These are phyloP conservation scores for Cecropterus lyciades DNA, from an alignment of 1,140 invertebrate species.

Conservation along the genomic window DNA sequence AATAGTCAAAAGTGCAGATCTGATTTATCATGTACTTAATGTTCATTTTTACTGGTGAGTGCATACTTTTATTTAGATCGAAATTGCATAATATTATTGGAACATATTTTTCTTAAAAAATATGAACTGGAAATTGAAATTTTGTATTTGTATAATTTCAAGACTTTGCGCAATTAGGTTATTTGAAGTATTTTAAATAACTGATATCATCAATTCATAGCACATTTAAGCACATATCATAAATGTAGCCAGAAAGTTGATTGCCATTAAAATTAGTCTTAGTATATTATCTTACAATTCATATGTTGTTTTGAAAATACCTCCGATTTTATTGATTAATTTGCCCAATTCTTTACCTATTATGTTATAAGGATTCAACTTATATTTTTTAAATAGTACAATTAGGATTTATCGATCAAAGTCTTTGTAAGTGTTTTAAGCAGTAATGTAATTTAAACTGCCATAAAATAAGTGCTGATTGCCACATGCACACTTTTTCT, in stretches of 20 bases:
- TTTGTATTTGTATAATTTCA: too few relatives aligned
- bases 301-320: constrained; percentile 1
- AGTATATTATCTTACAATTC: constrained; percentile 13
- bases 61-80: not conserved
- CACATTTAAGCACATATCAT: constrained; percentile 33
- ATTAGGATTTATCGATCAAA: constrained; percentile 27
- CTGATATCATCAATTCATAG: constrained; percentile 6
- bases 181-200: not conserved
- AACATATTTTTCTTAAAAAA: not conserved
- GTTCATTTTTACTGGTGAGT: constrained; percentile 3
- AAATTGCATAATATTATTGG: constrained; percentile 1
- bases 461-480: constrained; percentile 34
- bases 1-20: constrained; percentile 10
- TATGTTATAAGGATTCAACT: constrained; percentile 2
- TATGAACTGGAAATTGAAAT: not conserved
- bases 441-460: constrained; percentile 26
- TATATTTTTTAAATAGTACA: constrained; percentile 24
- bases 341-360: constrained; percentile 17
- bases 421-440: constrained; percentile 27
- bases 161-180: not conserved
- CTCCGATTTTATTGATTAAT: constrained; percentile 4
- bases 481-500: constrained; percentile 32
- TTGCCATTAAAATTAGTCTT: constrained; percentile 17
- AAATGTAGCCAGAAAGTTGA: constrained; percentile 16
- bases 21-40: constrained; percentile 28